phyloP scores from a whole-genome alignment of 2,113 vertebrate species.

The Struthidea cinerea region DNA sequence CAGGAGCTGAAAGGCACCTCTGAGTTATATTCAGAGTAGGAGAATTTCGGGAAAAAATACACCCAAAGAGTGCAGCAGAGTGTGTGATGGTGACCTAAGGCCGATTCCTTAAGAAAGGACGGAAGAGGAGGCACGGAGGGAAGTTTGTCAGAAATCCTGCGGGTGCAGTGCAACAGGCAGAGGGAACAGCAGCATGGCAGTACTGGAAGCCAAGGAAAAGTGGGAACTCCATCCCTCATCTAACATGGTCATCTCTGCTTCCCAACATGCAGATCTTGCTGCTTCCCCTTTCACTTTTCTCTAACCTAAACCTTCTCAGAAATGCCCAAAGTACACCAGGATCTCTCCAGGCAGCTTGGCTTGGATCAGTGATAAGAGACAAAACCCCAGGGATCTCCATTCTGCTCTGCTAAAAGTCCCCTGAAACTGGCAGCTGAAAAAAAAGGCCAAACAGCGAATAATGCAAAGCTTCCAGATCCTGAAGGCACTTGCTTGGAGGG shows the following conservation, averaged over 20 bases:
- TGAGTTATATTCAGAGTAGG: background rate
- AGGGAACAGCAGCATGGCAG: background rate
- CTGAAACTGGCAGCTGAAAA: background rate
- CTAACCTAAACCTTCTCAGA: background rate
- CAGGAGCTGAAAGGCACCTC: background rate
- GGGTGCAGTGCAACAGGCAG: background rate
- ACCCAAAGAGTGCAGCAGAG: background rate
- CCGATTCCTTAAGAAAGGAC: background rate
- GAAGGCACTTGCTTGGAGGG: slow-evolving; percentile 48
- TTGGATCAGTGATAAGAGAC: background rate
- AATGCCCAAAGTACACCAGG: background rate
- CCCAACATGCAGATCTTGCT: background rate
- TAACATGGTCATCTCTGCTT: background rate
- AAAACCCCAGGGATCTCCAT: background rate
- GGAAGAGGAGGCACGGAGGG: background rate
- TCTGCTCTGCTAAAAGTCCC: background rate
- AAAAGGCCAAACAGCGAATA: background rate
- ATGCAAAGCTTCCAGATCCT: background rate
- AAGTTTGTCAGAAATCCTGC: background rate
- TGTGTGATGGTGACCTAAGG: background rate
- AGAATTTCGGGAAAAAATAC: background rate
- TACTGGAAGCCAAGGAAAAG: background rate
- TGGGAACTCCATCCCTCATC: background rate
- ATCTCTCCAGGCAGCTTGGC: background rate
- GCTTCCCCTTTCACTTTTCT: background rate